Evolutionary conservation across 2,113 vertebrate genomes (phyloP), one percentile per base, ranked within the genome.

Genomic region (Thunnus thynnus): DNA sequence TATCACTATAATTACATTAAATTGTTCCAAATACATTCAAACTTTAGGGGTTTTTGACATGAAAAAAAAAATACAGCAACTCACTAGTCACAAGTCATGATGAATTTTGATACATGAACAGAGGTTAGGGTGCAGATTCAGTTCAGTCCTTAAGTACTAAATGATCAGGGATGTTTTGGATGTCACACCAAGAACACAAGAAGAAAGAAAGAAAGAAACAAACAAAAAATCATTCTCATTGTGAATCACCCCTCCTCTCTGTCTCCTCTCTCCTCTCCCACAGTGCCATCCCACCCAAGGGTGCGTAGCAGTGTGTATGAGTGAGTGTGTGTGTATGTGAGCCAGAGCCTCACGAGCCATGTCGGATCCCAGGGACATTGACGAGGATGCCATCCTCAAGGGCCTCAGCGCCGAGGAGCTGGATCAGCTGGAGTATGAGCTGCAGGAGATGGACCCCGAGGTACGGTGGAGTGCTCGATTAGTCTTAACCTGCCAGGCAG

Each of bases 371-470:
- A 95, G 97, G 88, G 96, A 99, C 93, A 97, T 99, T 16, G 98
- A 99, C 4, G 98, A 99, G 95, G 98, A 99, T 88, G 96, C 97
- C 81, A 96, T 99, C 95, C 96, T 99, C 78, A 94, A 2, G 88
- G 96, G 95, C 73, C 91, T 99, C 91, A 97, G 97, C 0, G 88
- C 96, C 0, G 96, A 96, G 65, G 97, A 99, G 92, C 94, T 99
- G 89, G 96, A 95, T 0, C 93, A 96, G 91, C 95, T 99, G 80
- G 97, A 99, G 65, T 72, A 61, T 25, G 98, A 99, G 78, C 96
- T 99, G 72, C 93, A 95, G 85, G 98, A 99, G 89, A 96, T 99
- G 98, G 98, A 99, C 92, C 98, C 98, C 0, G 98, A 99, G 96
- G 98, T 98, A 95, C 1, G 17, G 13, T 47, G 67, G 4, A 12